These are phyloP conservation scores for Lepus townsendii DNA, from an alignment of 2,797 vertebrate genomes.

Conservation along the genomic window DNA sequence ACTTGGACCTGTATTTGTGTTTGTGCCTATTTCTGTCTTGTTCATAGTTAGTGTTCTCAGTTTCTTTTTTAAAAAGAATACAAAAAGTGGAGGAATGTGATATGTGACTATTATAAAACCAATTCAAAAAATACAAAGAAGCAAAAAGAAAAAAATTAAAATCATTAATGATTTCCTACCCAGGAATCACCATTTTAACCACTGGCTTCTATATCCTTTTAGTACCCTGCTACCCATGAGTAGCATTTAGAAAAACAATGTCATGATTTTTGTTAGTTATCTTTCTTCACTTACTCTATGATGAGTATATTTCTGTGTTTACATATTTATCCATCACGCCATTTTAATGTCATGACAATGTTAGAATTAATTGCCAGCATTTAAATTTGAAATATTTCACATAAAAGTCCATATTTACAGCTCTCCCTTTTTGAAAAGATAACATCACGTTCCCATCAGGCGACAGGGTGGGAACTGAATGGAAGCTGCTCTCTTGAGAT, in stretches of 20 bases:
- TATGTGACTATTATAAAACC: neutral
- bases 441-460: neutral
- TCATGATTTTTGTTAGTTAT: neutral
- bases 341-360: neutral
- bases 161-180: neutral
- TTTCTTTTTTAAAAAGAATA: constrained; percentile 17
- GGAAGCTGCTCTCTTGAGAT: neutral
- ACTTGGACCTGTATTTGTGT: constrained; percentile 35
- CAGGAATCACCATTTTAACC: constrained; percentile 32
- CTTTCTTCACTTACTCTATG: neutral
- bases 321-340: neutral
- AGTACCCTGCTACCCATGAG: neutral
- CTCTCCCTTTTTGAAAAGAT: neutral
- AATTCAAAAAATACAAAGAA: constrained; percentile 48
- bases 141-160: neutral
- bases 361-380: neutral
- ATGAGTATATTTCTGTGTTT: neutral
- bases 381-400: neutral
- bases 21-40: neutral
- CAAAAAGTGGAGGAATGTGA: neutral
- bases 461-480: neutral
- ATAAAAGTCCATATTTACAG: constrained; percentile 25
- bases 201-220: neutral
- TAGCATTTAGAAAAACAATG: constrained; percentile 6
- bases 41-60: constrained; percentile 4